Conservation (phyloP, 1,140 invertebrate species). For the Ganaspis sp. region DNA sequence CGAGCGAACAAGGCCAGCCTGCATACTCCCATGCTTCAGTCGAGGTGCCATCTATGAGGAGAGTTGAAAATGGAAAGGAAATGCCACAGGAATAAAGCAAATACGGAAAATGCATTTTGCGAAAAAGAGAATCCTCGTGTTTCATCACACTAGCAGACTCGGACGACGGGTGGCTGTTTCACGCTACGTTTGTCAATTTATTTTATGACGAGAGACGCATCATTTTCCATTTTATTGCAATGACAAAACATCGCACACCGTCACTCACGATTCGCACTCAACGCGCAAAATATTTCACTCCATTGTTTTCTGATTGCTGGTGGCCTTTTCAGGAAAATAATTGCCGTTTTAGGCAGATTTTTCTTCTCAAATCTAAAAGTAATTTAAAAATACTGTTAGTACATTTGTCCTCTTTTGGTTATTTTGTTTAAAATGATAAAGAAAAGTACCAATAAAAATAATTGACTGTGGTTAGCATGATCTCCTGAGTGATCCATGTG, state of each 20-base stretch:
- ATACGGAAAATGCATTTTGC: slow-evolving; percentile 67
- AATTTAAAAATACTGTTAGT: no score
- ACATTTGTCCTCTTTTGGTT: no score
- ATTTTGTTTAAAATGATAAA: no score
- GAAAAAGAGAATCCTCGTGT: slow-evolving; percentile 50
- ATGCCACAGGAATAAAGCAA: slow-evolving; percentile 49
- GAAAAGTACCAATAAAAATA: no score
- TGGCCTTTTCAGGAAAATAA: no score
- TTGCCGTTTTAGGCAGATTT: no score
- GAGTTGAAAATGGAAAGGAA: slow-evolving; percentile 45
- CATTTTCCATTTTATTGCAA: slow-evolving; percentile 64
- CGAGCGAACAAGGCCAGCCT: slow-evolving; percentile 63
- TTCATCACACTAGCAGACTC: slow-evolving; percentile 29
- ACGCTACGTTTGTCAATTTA: slow-evolving; percentile 71
- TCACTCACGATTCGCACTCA: no score
- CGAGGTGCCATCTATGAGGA: slow-evolving; percentile 9
- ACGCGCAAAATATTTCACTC: no score
- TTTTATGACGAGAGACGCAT: slow-evolving; percentile 68
- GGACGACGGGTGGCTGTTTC: slow-evolving; percentile 59
- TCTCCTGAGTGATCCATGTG: no score
- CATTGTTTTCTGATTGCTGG: no score
- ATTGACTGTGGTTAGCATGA: no score
- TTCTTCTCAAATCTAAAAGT: no score
- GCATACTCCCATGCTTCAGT: slow-evolving; percentile 46
- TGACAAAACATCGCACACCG: neutral